A percentile compares a stretch with the other conserved stretches of the same genome.
Evolutionary conservation across 2,113 vertebrate species (phyloP).

Genomic region (Apeltes quadracus): DNA sequence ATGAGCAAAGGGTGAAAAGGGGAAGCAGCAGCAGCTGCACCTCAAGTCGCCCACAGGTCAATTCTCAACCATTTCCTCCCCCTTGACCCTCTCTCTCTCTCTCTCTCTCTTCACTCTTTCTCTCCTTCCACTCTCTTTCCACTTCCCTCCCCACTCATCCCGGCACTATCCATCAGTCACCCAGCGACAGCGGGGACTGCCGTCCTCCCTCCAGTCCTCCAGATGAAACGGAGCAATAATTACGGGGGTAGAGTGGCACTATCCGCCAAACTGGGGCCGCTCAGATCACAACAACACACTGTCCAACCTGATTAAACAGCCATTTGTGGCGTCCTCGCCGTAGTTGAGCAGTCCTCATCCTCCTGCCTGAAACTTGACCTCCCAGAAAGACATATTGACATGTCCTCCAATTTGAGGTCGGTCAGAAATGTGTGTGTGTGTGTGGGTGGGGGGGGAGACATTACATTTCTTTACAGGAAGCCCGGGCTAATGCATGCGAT

Average conservation of each 20-base stretch:
- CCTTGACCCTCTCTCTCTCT: constrained; percentile 29
- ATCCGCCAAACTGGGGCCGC: constrained; percentile 75
- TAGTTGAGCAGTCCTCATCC: constrained; percentile 74
- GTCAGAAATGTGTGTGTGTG: constrained; percentile 63
- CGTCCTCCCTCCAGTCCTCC: constrained; percentile 38
- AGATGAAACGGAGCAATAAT: constrained; percentile 80
- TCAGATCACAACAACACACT: constrained; percentile 82
- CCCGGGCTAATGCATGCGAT: constrained; percentile 53
- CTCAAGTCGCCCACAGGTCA: constrained; percentile 63
- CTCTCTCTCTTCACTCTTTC: constrained; percentile 1
- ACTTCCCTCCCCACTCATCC: constrained; percentile 40
- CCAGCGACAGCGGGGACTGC: constrained; percentile 49
- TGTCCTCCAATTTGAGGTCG: constrained; percentile 70
- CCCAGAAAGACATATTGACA: constrained; percentile 73
- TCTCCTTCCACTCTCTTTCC: constrained; percentile 37
- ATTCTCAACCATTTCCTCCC: constrained; percentile 63
- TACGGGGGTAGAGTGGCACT: constrained; percentile 73
- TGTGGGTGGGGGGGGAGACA: constrained; percentile 54
- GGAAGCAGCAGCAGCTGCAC: constrained; percentile 53
- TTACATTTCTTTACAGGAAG: constrained; percentile 77
- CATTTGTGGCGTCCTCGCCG: constrained; percentile 76
- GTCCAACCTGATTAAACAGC: constrained; percentile 82
- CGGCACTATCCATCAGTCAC: constrained; percentile 73
- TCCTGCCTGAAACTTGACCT: constrained; percentile 78
- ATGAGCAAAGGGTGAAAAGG: constrained; percentile 59